phyloP scores from a whole-genome alignment of 2,888 invertebrate species.

The Xylophagus ater region DNA sequence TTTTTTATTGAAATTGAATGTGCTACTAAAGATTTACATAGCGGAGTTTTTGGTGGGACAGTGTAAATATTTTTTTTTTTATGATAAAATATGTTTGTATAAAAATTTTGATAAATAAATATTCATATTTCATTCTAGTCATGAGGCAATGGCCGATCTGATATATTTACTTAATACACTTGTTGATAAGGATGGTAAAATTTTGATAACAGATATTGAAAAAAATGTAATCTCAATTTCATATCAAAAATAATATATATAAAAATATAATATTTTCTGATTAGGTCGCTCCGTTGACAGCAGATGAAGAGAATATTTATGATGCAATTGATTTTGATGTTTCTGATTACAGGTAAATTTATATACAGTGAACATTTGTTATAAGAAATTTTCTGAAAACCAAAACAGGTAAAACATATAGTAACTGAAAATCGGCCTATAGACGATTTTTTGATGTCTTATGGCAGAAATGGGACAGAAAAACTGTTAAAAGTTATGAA shows the following conservation, averaged over 20 bases:
- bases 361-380: neutral
- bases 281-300: slow-evolving; percentile 48
- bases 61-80: slow-evolving; percentile 49
- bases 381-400: no score
- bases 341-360: slow-evolving; percentile 53
- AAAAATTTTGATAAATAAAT: neutral
- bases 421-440: no score
- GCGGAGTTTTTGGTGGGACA: slow-evolving; percentile 90
- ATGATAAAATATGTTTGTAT: slow-evolving; percentile 5
- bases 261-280: slow-evolving; percentile 63
- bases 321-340: slow-evolving; percentile 78
- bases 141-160: slow-evolving; percentile 86
- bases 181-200: slow-evolving; percentile 77
- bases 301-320: slow-evolving; percentile 62
- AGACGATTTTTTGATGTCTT: no score
- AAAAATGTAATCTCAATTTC: slow-evolving; percentile 64
- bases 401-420: no score
- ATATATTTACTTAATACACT: slow-evolving; percentile 74
- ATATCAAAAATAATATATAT: slow-evolving; percentile 57
- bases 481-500: no score
- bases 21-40: slow-evolving; percentile 86
- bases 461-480: no score
- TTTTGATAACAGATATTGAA: slow-evolving; percentile 70
- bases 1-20: slow-evolving; percentile 82
- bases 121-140: slow-evolving; percentile 33